Conservation (phyloP, 2,797 vertebrate species). For the Molossus molossus region DNA sequence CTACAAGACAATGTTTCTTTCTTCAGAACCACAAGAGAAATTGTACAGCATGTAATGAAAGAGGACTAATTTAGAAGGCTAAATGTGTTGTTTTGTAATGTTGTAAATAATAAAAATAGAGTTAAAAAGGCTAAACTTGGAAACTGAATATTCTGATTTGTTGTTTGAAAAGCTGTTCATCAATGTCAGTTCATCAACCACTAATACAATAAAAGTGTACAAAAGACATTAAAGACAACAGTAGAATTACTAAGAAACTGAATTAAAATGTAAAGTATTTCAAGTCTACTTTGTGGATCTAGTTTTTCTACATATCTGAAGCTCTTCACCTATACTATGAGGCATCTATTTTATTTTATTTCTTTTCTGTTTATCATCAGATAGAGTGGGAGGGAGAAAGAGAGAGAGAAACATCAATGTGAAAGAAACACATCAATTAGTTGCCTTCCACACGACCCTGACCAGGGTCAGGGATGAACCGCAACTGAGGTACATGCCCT, state of each 20-base stretch:
- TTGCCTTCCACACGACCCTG: no score
- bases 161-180: background rate
- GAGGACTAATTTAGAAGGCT: background rate
- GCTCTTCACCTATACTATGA: background rate
- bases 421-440: no score
- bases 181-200: background rate
- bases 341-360: background rate
- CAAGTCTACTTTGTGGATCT: background rate
- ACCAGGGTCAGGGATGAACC: no score
- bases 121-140: background rate
- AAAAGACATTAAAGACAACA: background rate
- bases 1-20: background rate
- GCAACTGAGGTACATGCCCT: no score
- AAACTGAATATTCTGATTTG: background rate
- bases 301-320: background rate
- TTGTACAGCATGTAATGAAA: background rate
- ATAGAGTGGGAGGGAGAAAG: no score
- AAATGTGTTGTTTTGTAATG: background rate
- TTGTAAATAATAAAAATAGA: background rate
- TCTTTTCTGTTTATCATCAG: no score
- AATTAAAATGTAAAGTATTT: slow-evolving; percentile 25
- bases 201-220: background rate
- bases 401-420: no score
- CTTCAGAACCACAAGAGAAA: background rate
- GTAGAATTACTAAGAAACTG: background rate